Evolutionary conservation across 2,113 vertebrate species (phyloP), one percentile per base, ranked within the genome.

Genomic region (Apeltes quadracus): DNA sequence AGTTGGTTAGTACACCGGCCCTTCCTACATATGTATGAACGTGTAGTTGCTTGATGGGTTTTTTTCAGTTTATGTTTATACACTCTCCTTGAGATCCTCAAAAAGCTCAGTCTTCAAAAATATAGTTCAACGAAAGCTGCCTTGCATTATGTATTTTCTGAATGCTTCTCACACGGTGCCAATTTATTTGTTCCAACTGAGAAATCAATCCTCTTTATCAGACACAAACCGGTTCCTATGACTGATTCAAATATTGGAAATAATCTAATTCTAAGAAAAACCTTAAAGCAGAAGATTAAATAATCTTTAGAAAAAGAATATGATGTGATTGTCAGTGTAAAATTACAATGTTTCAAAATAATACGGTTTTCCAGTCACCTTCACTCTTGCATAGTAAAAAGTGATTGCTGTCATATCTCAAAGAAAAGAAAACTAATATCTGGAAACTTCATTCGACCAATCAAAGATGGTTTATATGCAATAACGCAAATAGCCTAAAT

Each of bases 1-100:
- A 64, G 27, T 54, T 62, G 67, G 54, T 81, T 84, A 87, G 86
- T 78, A 78, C 83, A 82, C 64, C 83, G 72, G 66, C 61, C 73
- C 79, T 79, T 86, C 75, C 78, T 59, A 77, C 58, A 38, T 76
- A 14, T 38, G 13, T 57, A 44, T 75, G 34, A 59, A 66, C 56
- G 46, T 41, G 16, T 32, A 3, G 15, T 4, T 9, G 41, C 13
- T 32, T 39, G 51, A 51, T 2, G 39, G 6, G 67, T 20, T 44
- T 29, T 16, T 56, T 51, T 41, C 20, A 9, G 25, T 50, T 44
- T 44, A 46, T 41, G 56, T 56, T 57, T 43, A 34, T 65, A 79
- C n/a, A 38, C 10, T 39, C 18, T 58, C 48, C 18, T 62, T 43
- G 5, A 23, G 20, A 27, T 50, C 70, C 46, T 59, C 32, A 29